Conservation (phyloP, 2,888 invertebrate genomes). For the Synanthedon vespiformis region DNA sequence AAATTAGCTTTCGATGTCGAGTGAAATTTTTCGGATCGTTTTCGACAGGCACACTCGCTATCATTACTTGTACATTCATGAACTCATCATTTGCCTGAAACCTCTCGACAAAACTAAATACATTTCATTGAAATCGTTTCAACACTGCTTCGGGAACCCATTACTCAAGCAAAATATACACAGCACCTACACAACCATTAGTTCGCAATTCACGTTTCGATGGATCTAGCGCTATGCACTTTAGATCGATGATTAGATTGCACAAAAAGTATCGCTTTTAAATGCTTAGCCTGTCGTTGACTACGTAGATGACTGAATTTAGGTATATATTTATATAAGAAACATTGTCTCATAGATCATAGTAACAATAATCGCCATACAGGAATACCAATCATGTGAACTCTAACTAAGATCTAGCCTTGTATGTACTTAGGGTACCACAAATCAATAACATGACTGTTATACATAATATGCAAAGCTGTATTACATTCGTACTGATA, state of each 20-base stretch:
- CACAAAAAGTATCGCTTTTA: slow-evolving; percentile 27
- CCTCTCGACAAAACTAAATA: neutral
- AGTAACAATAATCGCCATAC: no score
- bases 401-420: no score
- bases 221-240: slow-evolving; percentile 46
- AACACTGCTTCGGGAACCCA: slow-evolving; percentile 51
- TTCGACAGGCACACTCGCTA: slow-evolving; percentile 12
- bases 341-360: no score
- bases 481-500: no score
- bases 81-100: neutral
- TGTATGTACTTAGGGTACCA: no score
- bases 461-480: no score
- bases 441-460: no score
- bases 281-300: neutral
- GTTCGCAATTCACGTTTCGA: slow-evolving; percentile 32
- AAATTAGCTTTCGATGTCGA: slow-evolving; percentile 28
- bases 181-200: slow-evolving; percentile 64
- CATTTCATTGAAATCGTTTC: slow-evolving; percentile 31
- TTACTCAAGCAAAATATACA: slow-evolving; percentile 46
- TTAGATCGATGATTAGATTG: slow-evolving; percentile 45
- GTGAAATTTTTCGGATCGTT: slow-evolving; percentile 11
- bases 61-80: neutral
- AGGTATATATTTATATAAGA: no score
- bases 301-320: neutral
- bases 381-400: no score